These are phyloP conservation scores for Danionella dracula DNA, from an alignment of 2,797 vertebrate genomes.

Conservation along the genomic window DNA sequence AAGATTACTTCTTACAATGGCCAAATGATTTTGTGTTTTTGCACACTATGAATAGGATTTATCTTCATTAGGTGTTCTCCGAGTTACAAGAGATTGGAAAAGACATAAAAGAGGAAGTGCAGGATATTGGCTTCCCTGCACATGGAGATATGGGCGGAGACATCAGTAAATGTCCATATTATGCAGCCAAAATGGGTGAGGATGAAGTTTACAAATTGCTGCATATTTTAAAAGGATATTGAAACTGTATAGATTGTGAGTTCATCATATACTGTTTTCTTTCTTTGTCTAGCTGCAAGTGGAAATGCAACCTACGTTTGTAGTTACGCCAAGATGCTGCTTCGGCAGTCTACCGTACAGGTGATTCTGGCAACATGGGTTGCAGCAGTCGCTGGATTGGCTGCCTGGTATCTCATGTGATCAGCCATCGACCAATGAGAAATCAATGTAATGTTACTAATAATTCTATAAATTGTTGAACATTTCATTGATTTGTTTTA, in stretches of 20 bases:
- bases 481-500: background rate
- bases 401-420: slow-evolving; percentile 91
- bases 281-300: slow-evolving; percentile 54
- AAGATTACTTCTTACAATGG: slow-evolving; percentile 50
- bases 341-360: slow-evolving; percentile 76
- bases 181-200: slow-evolving; percentile 73
- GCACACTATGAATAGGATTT: background rate
- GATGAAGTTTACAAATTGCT: no score
- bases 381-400: slow-evolving; percentile 73
- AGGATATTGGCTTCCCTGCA: slow-evolving; percentile 66
- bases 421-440: slow-evolving; percentile 7
- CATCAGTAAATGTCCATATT: slow-evolving; percentile 86
- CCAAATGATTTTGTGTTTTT: background rate
- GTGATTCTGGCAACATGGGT: slow-evolving; percentile 75
- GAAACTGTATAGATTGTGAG: no score
- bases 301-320: slow-evolving; percentile 66
- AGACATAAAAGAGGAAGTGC: slow-evolving; percentile 69
- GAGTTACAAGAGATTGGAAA: slow-evolving; percentile 83
- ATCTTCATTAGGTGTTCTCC: slow-evolving; percentile 76
- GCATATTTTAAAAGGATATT: no score
- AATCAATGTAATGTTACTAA: background rate
- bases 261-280: no score
- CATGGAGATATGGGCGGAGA: slow-evolving; percentile 82
- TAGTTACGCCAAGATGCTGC: slow-evolving; percentile 61
- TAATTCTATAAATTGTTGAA: background rate